phyloP scores from a whole-genome alignment of 2,113 vertebrate species.

The Prionailurus bengalensis region DNA sequence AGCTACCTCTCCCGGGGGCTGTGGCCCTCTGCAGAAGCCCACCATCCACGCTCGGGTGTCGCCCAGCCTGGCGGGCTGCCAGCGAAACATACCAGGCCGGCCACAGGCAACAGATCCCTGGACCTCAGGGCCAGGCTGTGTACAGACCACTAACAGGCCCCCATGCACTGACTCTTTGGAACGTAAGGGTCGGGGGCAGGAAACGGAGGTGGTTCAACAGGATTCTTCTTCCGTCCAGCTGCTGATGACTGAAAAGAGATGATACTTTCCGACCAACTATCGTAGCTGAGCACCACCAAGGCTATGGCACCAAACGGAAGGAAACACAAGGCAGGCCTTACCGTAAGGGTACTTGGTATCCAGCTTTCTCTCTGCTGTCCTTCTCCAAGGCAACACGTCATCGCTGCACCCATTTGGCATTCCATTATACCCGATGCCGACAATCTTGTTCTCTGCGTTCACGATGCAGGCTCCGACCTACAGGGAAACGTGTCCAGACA shows the following conservation, averaged over 20 bases:
- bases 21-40: background rate
- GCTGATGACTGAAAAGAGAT: background rate
- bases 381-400: slow-evolving; percentile 90
- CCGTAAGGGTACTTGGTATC: slow-evolving; percentile 95
- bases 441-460: slow-evolving; percentile 97
- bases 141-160: rapidly evolving
- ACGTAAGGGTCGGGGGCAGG: rapidly evolving
- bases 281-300: background rate
- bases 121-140: background rate
- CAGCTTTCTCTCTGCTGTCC: slow-evolving; percentile 87
- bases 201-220: background rate
- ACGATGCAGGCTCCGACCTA: slow-evolving; percentile 99
- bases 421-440: slow-evolving; percentile 98
- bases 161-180: background rate
- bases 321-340: slow-evolving; percentile 72
- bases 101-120: too few relatives aligned
- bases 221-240: background rate
- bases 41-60: rapidly evolving
- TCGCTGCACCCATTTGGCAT: slow-evolving; percentile 96
- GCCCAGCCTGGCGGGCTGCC: background rate
- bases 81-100: background rate
- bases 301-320: background rate
- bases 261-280: background rate
- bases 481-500: background rate
- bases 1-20: background rate